Conservation (phyloP, 23 tunicate genomes). For the Halocynthia roretzi region DNA sequence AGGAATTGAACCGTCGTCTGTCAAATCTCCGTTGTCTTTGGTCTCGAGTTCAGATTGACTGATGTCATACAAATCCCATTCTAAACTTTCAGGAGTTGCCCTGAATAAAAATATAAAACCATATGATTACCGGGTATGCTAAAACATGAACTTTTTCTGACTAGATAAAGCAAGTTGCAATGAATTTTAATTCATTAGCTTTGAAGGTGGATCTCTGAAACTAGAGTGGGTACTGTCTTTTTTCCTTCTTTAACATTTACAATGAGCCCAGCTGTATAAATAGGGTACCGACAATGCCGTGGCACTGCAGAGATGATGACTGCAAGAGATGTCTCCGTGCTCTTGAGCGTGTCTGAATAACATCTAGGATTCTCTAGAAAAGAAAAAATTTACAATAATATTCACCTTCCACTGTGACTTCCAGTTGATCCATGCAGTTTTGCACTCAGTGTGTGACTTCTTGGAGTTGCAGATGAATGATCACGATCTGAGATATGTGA, state of each 20-base stretch:
- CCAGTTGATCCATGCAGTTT: neutral
- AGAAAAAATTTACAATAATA: neutral
- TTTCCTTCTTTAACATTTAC: too few species aligned
- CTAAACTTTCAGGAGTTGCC: slow-evolving; percentile 52
- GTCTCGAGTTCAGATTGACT: slow-evolving; percentile 39
- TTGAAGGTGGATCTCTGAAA: too few species aligned
- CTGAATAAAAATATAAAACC: slow-evolving; percentile 10
- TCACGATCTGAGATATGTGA: neutral
- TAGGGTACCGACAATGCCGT: too few species aligned
- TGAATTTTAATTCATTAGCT: too few species aligned
- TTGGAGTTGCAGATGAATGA: neutral
- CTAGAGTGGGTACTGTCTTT: too few species aligned
- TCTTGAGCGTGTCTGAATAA: neutral
- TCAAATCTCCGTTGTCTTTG: slow-evolving; percentile 18
- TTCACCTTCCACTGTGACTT: slow-evolving; percentile 9
- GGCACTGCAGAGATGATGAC: too few species aligned
- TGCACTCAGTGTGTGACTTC: neutral
- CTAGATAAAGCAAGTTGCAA: too few species aligned
- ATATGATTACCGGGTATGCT: too few species aligned
- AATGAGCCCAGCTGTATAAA: too few species aligned
- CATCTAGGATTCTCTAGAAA: neutral
- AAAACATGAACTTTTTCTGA: too few species aligned
- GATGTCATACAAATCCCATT: slow-evolving; percentile 82
- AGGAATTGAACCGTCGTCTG: slow-evolving; percentile 47
- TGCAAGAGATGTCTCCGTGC: too few species aligned